Evolutionary conservation across 2,888 invertebrate species (phyloP).

Genomic region (Stenotaenia linearis): DNA sequence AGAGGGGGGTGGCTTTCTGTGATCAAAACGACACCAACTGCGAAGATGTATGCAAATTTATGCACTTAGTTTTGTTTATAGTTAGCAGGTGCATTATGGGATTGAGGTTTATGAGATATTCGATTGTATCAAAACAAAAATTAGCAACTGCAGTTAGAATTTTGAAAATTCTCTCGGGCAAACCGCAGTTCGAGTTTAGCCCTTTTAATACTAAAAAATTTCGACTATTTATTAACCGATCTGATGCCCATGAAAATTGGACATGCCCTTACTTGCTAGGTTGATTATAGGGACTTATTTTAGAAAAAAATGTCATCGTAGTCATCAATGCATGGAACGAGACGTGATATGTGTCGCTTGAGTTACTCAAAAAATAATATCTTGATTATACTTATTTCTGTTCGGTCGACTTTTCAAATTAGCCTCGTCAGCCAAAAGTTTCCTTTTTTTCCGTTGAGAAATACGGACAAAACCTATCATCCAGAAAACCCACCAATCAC

Average conservation of each 20-base stretch:
- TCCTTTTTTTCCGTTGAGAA: not conserved
- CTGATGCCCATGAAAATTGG: not conserved
- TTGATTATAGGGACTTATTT: not conserved
- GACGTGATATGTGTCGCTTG: slow-evolving; percentile 3
- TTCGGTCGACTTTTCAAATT: not conserved
- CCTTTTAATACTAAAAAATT: not conserved
- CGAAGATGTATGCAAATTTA: slow-evolving; percentile 7
- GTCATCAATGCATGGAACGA: not conserved
- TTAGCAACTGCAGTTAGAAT: not conserved
- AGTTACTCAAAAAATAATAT: not conserved
- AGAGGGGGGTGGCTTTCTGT: not conserved
- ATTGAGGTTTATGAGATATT: not conserved
- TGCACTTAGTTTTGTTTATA: not conserved
- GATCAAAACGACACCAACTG: not conserved
- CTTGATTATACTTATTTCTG: not conserved
- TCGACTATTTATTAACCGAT: not conserved
- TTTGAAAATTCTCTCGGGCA: not conserved
- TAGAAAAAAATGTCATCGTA: not conserved
- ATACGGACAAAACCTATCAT: slow-evolving; percentile 3
- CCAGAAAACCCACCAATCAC: slow-evolving; percentile 17
- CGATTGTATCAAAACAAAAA: not conserved
- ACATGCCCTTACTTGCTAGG: not conserved
- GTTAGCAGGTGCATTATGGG: slow-evolving; percentile 5
- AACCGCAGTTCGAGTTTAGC: not conserved
- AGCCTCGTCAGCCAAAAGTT: slow-evolving; percentile 20